These are phyloP conservation scores for Cephus pulcher DNA, from an alignment of 2,888 invertebrate species.

Conservation along the genomic window DNA sequence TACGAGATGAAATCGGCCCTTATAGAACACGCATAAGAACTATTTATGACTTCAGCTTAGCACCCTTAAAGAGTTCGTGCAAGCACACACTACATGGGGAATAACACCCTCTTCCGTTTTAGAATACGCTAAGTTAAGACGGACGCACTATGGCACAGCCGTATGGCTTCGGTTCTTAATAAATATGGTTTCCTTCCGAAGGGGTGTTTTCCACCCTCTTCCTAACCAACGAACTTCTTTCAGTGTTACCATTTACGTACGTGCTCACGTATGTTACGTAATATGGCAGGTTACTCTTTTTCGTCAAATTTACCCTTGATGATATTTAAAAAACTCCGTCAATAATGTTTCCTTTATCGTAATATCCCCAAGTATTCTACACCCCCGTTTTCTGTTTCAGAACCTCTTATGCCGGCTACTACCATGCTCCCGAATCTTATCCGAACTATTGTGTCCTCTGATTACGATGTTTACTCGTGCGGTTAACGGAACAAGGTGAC, in stretches of 20 bases:
- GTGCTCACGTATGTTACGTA: not conserved
- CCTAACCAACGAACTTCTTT: not conserved
- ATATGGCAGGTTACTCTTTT: not conserved
- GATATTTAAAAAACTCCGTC: not conserved
- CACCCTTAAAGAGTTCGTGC: not conserved
- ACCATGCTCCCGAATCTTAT: not conserved
- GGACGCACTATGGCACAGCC: slow-evolving; percentile 10
- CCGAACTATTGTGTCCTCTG: not conserved
- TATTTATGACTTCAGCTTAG: not conserved
- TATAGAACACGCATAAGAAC: not conserved
- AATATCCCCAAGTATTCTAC: not conserved
- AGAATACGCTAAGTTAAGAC: slow-evolving; percentile 15
- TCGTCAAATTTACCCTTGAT: not conserved
- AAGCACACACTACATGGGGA: not conserved
- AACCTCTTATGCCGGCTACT: not conserved
- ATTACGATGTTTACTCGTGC: not conserved
- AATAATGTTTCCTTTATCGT: not conserved
- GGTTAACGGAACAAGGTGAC: not conserved
- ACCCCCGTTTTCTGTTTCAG: not conserved
- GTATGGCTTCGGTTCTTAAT: slow-evolving; percentile 53
- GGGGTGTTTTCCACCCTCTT: not conserved
- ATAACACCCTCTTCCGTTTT: not conserved
- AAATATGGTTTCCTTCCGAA: slow-evolving; percentile 54
- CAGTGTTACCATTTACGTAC: not conserved
- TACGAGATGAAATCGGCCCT: not conserved